Base-by-base conservation (phyloP, 2,797 vertebrate genomes). In the Gastrophryne carolinensis region DNA sequence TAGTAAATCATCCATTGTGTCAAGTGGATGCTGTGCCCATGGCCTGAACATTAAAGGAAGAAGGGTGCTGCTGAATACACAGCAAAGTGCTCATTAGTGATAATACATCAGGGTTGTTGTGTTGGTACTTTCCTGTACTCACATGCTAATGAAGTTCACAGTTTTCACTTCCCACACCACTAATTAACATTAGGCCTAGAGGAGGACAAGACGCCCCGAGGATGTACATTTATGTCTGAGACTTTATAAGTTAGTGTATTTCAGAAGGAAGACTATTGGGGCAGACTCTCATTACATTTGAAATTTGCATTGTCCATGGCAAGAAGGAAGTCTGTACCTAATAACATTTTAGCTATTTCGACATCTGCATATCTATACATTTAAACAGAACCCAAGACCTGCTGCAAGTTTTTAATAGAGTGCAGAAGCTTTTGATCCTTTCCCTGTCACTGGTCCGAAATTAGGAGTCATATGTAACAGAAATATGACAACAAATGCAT, bases 161-260 rank as follows among this genome's bases (percentile, higher is more conserved):
- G 54, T 57, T 32, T 34, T 57, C 29, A 57, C 54, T 57, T 57
- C 54, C 54, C 54, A 57, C 29, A 19, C n/a, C 29, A 56, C 27
- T 27, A 32, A 57, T 57, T 57, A 57, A 17, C 54, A 57, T 34
- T 19, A 57, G 54, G 27, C 24, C 17, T 32, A 9, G 27, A 57
- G 29, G 34, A 57, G 34, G 30, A 57, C 30, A 15, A 57, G n/a
- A 17, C 9, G 29, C 5, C 54, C 54, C 19, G 6, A 11, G 54
- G 54, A 19, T 8, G 6, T 57, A 30, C 9, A 34, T 32, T 57
- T 57, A 17, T 57, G 29, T 57, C 27, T 57, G 29, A 26, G 13
- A 56, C 4, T n/a, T n/a, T n/a, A n/a, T n/a, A n/a, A n/a, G n/a
- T 12, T 56, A 34, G 54, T 34, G 15, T 7, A 57, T 4, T 8